Conservation (phyloP, 2,888 invertebrate species). For the Eutolmus rufibarbis region DNA sequence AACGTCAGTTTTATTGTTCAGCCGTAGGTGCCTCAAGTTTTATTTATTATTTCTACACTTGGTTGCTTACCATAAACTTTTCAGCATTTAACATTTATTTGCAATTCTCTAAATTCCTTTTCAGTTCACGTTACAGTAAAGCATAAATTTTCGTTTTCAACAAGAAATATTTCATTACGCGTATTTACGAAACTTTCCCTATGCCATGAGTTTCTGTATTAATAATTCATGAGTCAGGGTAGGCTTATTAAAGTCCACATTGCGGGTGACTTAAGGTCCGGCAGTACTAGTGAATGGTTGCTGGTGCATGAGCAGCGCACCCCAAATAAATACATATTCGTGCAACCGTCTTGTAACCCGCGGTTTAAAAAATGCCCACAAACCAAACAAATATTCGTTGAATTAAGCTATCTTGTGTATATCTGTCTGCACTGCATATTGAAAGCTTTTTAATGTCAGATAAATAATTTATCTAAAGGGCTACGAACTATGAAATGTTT, state of each 20-base stretch:
- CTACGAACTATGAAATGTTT: slow-evolving; percentile 3
- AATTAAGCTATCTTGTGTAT: slow-evolving; percentile 1
- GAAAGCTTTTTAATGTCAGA: slow-evolving; percentile 28
- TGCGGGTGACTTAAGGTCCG: not conserved
- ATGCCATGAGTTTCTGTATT: not conserved
- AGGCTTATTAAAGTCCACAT: not conserved
- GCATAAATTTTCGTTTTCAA: not conserved
- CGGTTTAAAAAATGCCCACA: not conserved
- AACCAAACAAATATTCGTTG: not conserved
- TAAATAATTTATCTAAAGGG: slow-evolving; percentile 17
- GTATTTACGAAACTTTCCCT: not conserved
- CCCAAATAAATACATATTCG: not conserved
- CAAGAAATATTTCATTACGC: not conserved
- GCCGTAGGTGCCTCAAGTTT: not conserved
- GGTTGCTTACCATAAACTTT: not conserved
- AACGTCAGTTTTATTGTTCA: not conserved
- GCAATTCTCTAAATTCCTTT: not conserved
- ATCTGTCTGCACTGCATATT: slow-evolving; percentile 30
- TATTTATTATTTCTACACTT: not conserved
- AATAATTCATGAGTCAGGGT: not conserved
- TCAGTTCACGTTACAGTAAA: not conserved
- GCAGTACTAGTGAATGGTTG: not conserved
- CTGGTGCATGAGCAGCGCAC: not conserved
- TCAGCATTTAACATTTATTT: not conserved
- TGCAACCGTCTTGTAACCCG: not conserved